phyloP scores from a whole-genome alignment of 2,888 invertebrate species.

The Campoletis raptor region DNA sequence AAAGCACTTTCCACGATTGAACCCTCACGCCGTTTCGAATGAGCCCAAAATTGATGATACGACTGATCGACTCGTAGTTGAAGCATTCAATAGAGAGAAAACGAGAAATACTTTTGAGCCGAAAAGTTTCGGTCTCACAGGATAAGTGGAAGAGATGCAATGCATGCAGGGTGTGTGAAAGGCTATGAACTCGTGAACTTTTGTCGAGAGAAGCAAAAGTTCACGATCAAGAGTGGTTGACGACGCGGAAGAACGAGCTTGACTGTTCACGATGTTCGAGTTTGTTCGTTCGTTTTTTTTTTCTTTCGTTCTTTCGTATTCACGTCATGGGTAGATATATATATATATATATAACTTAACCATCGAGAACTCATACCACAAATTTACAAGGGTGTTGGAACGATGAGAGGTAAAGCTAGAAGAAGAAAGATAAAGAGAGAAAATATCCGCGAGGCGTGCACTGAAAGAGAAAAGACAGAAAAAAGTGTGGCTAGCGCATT shows the following conservation, averaged over 20 bases:
- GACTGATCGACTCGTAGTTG: background rate
- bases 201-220: slow-evolving; percentile 42
- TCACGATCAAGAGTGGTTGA: slow-evolving; percentile 61
- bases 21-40: background rate
- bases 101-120: background rate
- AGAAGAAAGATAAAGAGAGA: slow-evolving; percentile 36
- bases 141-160: slow-evolving; percentile 5
- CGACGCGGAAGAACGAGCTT: slow-evolving; percentile 72
- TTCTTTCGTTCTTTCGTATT: background rate
- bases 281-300: slow-evolving; percentile 23
- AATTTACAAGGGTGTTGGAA: slow-evolving; percentile 56
- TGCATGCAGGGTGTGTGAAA: slow-evolving; percentile 21
- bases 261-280: slow-evolving; percentile 75
- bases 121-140: background rate
- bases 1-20: background rate
- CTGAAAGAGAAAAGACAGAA: slow-evolving; percentile 30
- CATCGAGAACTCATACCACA: slow-evolving; percentile 67
- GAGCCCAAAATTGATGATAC: background rate
- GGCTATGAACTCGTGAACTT: slow-evolving; percentile 56
- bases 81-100: background rate
- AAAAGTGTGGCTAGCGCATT: slow-evolving; percentile 73
- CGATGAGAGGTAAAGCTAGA: slow-evolving; percentile 19
- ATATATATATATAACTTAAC: background rate
- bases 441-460: slow-evolving; percentile 24
- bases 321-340: background rate